These are phyloP conservation scores for Malacoctenus gilli DNA, from an alignment of 2,797 vertebrate species.

Conservation along the genomic window DNA sequence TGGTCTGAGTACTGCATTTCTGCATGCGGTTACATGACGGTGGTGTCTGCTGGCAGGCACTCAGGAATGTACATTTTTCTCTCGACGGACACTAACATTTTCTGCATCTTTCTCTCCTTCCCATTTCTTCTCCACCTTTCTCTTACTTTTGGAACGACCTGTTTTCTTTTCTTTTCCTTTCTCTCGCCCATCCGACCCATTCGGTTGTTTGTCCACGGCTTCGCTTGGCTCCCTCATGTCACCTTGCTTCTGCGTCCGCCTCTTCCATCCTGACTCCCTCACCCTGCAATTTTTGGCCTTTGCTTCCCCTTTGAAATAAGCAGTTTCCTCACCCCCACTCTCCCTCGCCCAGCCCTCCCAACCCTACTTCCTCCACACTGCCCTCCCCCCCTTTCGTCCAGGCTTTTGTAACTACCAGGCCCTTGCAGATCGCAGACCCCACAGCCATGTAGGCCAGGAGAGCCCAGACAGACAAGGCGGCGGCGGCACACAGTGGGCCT, in stretches of 20 bases:
- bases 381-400: slow-evolving; percentile 59
- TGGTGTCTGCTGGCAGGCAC: slow-evolving; percentile 54
- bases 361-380: slow-evolving; percentile 82
- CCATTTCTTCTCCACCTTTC: slow-evolving; percentile 70
- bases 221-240: slow-evolving; percentile 45
- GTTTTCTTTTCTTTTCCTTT: slow-evolving; percentile 42
- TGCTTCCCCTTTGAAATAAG: slow-evolving; percentile 30
- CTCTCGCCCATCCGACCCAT: slow-evolving; percentile 59
- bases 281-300: slow-evolving; percentile 30
- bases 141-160: slow-evolving; percentile 41
- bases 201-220: slow-evolving; percentile 58
- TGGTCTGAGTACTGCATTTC: slow-evolving; percentile 44
- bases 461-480: slow-evolving; percentile 27
- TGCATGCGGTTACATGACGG: slow-evolving; percentile 58
- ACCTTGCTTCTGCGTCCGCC: slow-evolving; percentile 32
- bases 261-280: slow-evolving; percentile 14
- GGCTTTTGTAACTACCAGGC: slow-evolving; percentile 65
- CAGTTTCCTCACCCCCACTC: slow-evolving; percentile 81
- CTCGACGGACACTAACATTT: slow-evolving; percentile 81
- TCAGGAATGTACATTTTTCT: slow-evolving; percentile 76
- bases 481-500: slow-evolving; percentile 21
- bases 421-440: slow-evolving; percentile 56
- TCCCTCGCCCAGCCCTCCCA: slow-evolving; percentile 73
- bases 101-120: slow-evolving; percentile 82
- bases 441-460: slow-evolving; percentile 52